Evolutionary conservation across 2,113 vertebrate species (phyloP).

Genomic region (Corythornis madagascariensis): DNA sequence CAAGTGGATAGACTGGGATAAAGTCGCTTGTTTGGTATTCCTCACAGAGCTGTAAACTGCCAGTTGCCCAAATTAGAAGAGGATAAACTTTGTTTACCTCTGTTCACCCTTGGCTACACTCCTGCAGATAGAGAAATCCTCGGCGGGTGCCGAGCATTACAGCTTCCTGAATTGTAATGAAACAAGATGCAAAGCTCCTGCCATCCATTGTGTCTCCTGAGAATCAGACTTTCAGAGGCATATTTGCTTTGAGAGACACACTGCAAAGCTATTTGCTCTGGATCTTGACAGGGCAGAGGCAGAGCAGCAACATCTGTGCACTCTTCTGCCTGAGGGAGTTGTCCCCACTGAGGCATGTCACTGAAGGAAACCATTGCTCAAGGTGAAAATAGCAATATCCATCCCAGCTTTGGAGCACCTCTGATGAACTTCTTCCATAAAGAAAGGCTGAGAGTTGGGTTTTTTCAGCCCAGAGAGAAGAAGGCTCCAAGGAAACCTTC

Average conservation of each 20-base stretch:
- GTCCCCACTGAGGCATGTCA: fast-evolving
- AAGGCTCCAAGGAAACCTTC: not conserved
- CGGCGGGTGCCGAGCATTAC: not conserved
- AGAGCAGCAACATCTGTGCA: not conserved
- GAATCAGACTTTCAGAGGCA: fast-evolving
- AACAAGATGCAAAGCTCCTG: not conserved
- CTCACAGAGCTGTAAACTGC: not conserved
- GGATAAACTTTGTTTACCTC: not conserved
- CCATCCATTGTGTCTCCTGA: not conserved
- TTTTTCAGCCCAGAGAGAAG: not conserved
- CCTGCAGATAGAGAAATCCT: not conserved
- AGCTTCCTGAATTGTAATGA: not conserved
- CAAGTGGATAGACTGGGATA: not conserved
- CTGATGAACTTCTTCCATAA: not conserved
- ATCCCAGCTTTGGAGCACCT: not conserved
- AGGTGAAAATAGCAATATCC: not conserved
- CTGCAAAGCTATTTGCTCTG: not conserved
- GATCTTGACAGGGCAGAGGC: not conserved
- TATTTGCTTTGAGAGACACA: not conserved
- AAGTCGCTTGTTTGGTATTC: not conserved
- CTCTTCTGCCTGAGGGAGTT: not conserved
- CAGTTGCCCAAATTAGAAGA: not conserved
- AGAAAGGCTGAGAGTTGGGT: not conserved
- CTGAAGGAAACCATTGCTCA: not conserved
- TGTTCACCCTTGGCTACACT: not conserved